Evolutionary conservation across 2,888 invertebrate species (phyloP).

Genomic region (Dynastes grantii): DNA sequence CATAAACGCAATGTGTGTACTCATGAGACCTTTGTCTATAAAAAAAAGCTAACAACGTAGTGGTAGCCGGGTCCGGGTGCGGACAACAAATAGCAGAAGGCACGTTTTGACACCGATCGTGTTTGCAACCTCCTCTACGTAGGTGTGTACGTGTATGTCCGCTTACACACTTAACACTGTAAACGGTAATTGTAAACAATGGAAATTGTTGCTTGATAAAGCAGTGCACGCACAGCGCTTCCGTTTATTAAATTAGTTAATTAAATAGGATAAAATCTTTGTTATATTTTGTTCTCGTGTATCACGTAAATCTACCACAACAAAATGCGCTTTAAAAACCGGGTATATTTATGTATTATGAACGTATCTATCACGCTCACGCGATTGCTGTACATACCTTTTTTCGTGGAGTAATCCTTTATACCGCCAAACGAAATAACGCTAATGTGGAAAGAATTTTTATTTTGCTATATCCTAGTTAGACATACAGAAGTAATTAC

Average conservation of each 20-base stretch:
- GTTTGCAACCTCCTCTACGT: background rate
- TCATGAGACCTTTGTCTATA: background rate
- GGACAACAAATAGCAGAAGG: background rate
- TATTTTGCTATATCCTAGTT: too few species aligned
- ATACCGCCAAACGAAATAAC: too few species aligned
- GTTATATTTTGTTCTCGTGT: background rate
- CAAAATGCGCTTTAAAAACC: background rate
- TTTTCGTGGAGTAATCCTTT: too few species aligned
- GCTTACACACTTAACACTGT: conserved; percentile 2
- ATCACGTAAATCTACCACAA: background rate
- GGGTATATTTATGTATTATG: background rate
- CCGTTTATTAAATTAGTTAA: conserved; percentile 30
- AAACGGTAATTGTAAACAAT: conserved; percentile 13
- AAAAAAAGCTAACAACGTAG: background rate
- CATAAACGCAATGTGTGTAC: background rate
- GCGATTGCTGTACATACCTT: too few species aligned
- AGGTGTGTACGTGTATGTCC: background rate
- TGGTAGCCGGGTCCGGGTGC: background rate
- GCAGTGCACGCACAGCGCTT: background rate
- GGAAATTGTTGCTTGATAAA: conserved; percentile 25
- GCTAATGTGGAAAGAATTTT: too few species aligned
- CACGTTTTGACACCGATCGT: conserved; percentile 6
- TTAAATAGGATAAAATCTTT: conserved; percentile 29
- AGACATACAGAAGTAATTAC: too few species aligned
- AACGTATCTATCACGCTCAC: too few species aligned